Evolutionary conservation across 2,113 vertebrate species (phyloP), one percentile per base, ranked within the genome.

Genomic region (Bufo bufo): DNA sequence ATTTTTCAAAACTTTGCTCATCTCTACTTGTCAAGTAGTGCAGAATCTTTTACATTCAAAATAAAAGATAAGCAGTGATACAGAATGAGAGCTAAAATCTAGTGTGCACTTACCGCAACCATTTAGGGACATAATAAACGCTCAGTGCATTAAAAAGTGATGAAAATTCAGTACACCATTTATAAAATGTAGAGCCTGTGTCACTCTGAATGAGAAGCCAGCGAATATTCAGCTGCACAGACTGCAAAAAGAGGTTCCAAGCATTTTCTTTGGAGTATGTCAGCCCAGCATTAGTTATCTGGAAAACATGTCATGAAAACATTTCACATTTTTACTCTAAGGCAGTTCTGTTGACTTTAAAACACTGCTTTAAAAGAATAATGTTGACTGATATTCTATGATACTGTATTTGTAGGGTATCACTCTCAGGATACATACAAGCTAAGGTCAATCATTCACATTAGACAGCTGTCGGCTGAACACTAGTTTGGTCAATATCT

Each of bases 71-170:
- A 74, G 33, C 71, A 74, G 16, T 17, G 4, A 74, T 12, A 45
- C 69, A 72, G 0, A 43, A 4, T 17, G 17, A 72, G 45, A 72
- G 56, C 4, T 56, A 4, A 33, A n/a, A 23, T 77, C 9, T 71
- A 49, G 7, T 49, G 2, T 54, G 82, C 56, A 92, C 77, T 74
- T 47, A 87, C 89, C 90, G 87, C 91, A 92, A 92, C 90, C 92
- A 89, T 87, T 89, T 90, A 90, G 91, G 92, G 89, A 94, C 82
- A 91, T 92, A 93, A 90, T 89, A 90, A 54, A 90, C 82, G 56
- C 75, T 84, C 61, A 87, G 43, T 78, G 80, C 59, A 85, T 89
- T 86, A 63, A 86, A 80, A 75, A 90, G 86, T n/a, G 79, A 69
- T 49, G 78, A 61, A 71, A 90, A 87, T 61, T 89, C 65, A 10